Conservation (phyloP, 2,888 invertebrate species). For the Pterostichus madidus region DNA sequence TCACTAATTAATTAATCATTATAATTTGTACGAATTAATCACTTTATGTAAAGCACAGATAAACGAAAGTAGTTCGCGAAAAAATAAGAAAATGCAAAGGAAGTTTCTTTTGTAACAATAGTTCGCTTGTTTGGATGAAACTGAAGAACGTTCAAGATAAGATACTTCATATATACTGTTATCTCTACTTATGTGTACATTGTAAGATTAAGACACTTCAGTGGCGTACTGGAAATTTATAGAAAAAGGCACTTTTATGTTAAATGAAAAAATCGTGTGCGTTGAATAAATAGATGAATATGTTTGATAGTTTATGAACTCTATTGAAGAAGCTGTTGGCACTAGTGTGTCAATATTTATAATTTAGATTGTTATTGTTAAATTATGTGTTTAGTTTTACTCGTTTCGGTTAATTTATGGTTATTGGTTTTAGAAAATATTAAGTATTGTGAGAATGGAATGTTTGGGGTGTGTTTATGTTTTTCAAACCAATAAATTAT, state of each 20-base stretch:
- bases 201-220: constrained; percentile 38
- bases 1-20: neutral
- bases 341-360: no score
- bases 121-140: neutral
- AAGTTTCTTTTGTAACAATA: neutral
- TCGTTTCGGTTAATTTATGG: no score
- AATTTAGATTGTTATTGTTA: no score
- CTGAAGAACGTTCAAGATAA: constrained; percentile 27
- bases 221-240: constrained; percentile 15
- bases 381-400: no score
- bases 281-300: no score
- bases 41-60: neutral
- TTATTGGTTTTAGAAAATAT: no score
- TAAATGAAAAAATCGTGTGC: no score
- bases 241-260: neutral
- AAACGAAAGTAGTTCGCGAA: neutral
- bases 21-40: neutral
- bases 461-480: no score
- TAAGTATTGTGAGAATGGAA: no score
- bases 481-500: no score
- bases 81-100: neutral
- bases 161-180: constrained; percentile 31
- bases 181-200: constrained; percentile 28
- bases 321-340: no score
- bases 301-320: no score